Percentiles rank a stretch among this genome's conserved stretches.
Evolutionary conservation across 2,888 invertebrate genomes (phyloP).

Genomic region (Sphaeridia pumilis): DNA sequence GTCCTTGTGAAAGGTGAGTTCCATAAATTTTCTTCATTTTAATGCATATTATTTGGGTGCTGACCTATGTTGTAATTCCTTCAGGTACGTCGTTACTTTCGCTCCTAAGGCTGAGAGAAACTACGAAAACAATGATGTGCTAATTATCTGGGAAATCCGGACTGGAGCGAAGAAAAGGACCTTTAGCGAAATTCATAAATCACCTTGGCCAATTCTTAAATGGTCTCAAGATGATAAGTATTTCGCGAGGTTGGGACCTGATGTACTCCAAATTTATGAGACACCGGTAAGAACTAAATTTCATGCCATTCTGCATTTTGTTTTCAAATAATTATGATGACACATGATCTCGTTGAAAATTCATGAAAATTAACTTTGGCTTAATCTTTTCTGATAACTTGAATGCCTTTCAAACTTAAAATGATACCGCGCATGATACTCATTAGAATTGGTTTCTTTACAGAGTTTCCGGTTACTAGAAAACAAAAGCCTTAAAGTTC

Average conservation of each 20-base stretch:
- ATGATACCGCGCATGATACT: background rate
- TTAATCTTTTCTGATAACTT: conserved; percentile 27
- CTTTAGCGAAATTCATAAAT: conserved; percentile 68
- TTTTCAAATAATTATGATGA: background rate
- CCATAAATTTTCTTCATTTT: conserved; percentile 2
- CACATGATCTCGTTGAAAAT: conserved; percentile 10
- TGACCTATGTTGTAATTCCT: conserved; percentile 13
- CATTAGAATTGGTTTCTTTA: conserved; percentile 30
- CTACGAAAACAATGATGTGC: conserved; percentile 58
- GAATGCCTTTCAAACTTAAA: background rate
- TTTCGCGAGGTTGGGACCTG: conserved; percentile 76
- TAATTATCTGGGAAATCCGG: conserved; percentile 91
- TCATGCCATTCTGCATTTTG: background rate
- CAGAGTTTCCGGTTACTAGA: conserved; percentile 83
- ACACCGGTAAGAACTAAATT: conserved; percentile 54
- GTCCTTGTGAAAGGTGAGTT: conserved; percentile 78
- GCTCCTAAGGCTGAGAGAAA: conserved; percentile 56
- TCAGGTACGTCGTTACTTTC: conserved; percentile 79
- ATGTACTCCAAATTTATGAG: conserved; percentile 84
- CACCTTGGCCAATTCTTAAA: conserved; percentile 80
- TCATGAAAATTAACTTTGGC: conserved; percentile 18
- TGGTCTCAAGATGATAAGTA: conserved; percentile 95
- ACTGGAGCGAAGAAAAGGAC: conserved; percentile 86
- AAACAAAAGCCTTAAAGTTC: conserved; percentile 84
- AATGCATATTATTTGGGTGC: background rate